Percentiles rank a stretch among this genome's conserved stretches.
phyloP scores from a whole-genome alignment of 1,140 invertebrate species.

The Aphis gossypii region DNA sequence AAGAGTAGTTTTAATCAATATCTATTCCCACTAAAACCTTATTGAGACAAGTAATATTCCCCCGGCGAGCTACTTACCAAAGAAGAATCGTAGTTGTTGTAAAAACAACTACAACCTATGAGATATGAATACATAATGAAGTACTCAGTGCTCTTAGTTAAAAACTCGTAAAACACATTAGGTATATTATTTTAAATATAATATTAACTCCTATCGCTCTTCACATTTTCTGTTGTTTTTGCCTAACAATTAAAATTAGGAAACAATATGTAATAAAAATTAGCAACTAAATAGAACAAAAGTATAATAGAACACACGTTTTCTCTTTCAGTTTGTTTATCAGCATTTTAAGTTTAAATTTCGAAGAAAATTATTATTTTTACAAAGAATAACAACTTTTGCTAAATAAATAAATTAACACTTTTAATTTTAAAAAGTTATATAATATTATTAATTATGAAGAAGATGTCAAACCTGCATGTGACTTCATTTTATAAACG shows the following conservation, averaged over 20 bases:
- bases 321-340: too few relatives aligned
- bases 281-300: too few relatives aligned
- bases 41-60: neutral
- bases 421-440: neutral
- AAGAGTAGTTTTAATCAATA: neutral
- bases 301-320: too few relatives aligned
- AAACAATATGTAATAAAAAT: too few relatives aligned
- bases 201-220: neutral
- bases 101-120: neutral
- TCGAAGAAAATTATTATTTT: too few relatives aligned
- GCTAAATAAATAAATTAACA: neutral
- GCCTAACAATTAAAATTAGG: too few relatives aligned
- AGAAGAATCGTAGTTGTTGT: neutral
- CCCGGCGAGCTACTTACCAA: neutral
- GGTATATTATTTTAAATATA: neutral
- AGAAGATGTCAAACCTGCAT: neutral
- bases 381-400: too few relatives aligned
- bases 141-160: neutral
- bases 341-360: too few relatives aligned
- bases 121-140: neutral
- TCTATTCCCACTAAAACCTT: neutral
- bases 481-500: neutral
- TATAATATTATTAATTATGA: too few relatives aligned
- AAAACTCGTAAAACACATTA: neutral
- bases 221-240: neutral